phyloP scores from a whole-genome alignment of 2,113 vertebrate species.

The Tragelaphus imberbis region DNA sequence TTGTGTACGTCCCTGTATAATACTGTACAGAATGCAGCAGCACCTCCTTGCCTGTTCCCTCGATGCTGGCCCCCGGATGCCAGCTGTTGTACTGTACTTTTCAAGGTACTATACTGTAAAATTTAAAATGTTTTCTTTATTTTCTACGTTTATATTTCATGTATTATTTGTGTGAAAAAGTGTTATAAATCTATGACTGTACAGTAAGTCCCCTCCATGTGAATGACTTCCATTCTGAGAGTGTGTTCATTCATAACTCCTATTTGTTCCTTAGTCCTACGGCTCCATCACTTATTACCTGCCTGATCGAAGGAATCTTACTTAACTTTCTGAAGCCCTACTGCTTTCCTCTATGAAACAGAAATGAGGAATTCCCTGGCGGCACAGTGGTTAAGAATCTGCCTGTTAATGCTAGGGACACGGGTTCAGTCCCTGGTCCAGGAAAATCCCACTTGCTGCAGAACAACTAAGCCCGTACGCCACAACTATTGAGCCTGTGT shows the following conservation, averaged over 20 bases:
- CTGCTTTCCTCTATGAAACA: not conserved
- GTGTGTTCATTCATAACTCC: not conserved
- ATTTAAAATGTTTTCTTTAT: not conserved
- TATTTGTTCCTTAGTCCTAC: not conserved
- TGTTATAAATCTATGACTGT: not conserved
- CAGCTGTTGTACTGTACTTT: not conserved
- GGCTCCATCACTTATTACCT: not conserved
- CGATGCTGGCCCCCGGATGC: not conserved
- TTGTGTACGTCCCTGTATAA: not conserved
- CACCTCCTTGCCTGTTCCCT: not conserved
- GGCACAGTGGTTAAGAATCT: not conserved
- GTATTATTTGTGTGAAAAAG: not conserved
- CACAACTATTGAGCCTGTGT: not conserved
- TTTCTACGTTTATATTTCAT: not conserved
- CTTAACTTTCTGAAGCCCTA: not conserved
- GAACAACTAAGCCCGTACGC: not conserved
- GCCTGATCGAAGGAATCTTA: not conserved
- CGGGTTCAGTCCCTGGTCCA: not conserved
- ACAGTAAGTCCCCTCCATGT: not conserved
- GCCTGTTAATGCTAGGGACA: not conserved
- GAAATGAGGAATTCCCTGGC: not conserved
- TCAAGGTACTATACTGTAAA: not conserved
- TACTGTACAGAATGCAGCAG: not conserved
- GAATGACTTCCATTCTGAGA: not conserved
- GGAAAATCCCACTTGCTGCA: not conserved